phyloP scores from a whole-genome alignment of 92 coral and sea anemone species.

The Montipora capitata region DNA sequence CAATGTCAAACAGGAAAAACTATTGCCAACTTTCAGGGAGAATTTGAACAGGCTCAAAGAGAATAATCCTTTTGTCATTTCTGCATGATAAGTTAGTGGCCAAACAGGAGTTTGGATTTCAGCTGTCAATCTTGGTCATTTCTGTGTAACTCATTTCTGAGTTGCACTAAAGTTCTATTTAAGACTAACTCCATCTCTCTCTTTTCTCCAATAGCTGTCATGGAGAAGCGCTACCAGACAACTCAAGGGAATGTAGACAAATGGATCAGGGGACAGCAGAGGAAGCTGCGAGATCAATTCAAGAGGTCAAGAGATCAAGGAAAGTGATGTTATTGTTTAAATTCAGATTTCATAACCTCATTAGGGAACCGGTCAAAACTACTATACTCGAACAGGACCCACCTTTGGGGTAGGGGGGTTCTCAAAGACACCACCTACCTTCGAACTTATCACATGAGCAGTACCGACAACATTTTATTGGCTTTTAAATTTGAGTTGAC shows the following conservation, averaged over 20 bases:
- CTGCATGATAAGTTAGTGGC: not conserved
- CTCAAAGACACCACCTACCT: too few species aligned
- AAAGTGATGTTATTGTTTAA: not conserved
- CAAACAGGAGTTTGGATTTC: not conserved
- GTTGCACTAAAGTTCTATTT: not conserved
- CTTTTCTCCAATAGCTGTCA: slow-evolving; percentile 30
- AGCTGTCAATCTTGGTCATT: not conserved
- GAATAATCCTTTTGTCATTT: not conserved
- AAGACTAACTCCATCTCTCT: slow-evolving; percentile 31
- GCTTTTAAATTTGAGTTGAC: too few species aligned
- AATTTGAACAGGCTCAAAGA: too few species aligned
- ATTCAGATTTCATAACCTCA: not conserved
- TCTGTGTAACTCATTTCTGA: not conserved
- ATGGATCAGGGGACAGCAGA: slow-evolving; percentile 65
- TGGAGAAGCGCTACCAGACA: slow-evolving; percentile 47
- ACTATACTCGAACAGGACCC: too few species aligned
- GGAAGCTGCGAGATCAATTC: slow-evolving; percentile 47
- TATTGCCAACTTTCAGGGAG: too few species aligned
- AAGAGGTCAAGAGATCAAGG: slow-evolving; percentile 11
- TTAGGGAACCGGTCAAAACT: too few species aligned
- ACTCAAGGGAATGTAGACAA: slow-evolving; percentile 26
- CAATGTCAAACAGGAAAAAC: too few species aligned
- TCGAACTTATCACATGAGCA: too few species aligned
- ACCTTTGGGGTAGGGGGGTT: too few species aligned
- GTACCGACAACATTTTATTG: too few species aligned